These are phyloP conservation scores for Karalla daura DNA, from an alignment of 2,797 vertebrate species.

Conservation along the genomic window DNA sequence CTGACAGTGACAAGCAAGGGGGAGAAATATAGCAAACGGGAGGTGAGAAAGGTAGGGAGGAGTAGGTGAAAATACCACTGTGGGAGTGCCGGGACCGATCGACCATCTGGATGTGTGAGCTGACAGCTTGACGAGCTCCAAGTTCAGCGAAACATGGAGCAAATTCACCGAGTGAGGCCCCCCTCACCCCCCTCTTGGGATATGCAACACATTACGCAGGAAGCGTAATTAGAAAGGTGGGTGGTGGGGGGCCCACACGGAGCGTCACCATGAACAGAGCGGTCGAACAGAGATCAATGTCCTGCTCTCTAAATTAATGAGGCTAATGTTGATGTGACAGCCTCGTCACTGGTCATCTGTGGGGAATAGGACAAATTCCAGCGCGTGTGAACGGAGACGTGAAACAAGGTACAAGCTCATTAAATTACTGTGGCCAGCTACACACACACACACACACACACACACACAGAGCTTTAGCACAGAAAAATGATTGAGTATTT, in stretches of 20 bases:
- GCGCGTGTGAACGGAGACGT: conserved; percentile 11
- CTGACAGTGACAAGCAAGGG: neutral
- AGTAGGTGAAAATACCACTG: conserved; percentile 44
- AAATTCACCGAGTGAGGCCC: conserved; percentile 56
- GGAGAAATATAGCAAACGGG: neutral
- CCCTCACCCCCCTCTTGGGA: conserved; percentile 68
- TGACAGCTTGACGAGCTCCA: conserved; percentile 75
- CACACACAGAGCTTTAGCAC: conserved; percentile 25
- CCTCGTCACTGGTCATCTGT: conserved; percentile 37
- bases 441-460: neutral
- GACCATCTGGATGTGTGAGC: conserved; percentile 78
- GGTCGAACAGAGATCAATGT: conserved; percentile 72
- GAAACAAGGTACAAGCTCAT: conserved; percentile 21
- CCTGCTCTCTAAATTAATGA: conserved; percentile 76
- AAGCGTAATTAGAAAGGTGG: conserved; percentile 70
- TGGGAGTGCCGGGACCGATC: conserved; percentile 44
- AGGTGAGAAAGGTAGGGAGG: conserved; percentile 37
- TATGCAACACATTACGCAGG: conserved; percentile 56
- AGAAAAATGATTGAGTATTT: conserved; percentile 69
- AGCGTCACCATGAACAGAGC: conserved; percentile 51
- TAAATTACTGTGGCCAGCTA: conserved; percentile 14
- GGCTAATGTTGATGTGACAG: conserved; percentile 73
- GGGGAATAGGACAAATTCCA: conserved; percentile 40
- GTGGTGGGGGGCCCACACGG: conserved; percentile 34
- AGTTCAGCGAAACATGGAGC: conserved; percentile 47